Conservation (phyloP, 2,888 invertebrate genomes). For the Drosophila kanekoi region DNA sequence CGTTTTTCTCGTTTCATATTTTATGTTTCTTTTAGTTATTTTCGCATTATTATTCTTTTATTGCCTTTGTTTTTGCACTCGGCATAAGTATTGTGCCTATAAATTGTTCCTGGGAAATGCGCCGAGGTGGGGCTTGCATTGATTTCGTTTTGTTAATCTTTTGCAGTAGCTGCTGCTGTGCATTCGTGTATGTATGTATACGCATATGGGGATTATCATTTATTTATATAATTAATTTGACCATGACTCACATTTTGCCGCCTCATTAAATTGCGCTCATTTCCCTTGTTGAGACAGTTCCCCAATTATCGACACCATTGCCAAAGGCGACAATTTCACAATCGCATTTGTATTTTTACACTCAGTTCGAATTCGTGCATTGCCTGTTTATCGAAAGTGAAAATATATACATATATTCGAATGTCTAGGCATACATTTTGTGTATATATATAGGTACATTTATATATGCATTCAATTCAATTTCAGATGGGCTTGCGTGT, state of each 20-base stretch:
- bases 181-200: constrained; percentile 1
- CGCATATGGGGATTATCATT: constrained; percentile 18
- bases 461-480: constrained; percentile 15
- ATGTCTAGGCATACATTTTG: too few species aligned
- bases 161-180: constrained; percentile 5
- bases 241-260: constrained; percentile 59
- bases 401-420: constrained; percentile 21
- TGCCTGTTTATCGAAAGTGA: constrained; percentile 37
- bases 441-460: neutral
- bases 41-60: neutral
- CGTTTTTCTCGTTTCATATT: neutral
- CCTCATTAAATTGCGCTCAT: constrained; percentile 32
- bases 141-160: constrained; percentile 29
- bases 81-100: constrained; percentile 14
- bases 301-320: constrained; percentile 46
- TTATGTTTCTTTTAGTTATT: constrained; percentile 5
- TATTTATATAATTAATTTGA: constrained; percentile 40
- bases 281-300: constrained; percentile 32
- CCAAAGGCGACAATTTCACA: constrained; percentile 44
- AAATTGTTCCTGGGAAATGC: neutral
- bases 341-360: constrained; percentile 13
- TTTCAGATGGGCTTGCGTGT: constrained; percentile 25
- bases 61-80: constrained; percentile 26
- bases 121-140: neutral
- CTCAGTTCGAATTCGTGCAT: constrained; percentile 18